A percentile compares a stretch with the other conserved stretches of the same genome.
phyloP scores from a whole-genome alignment of 1,140 invertebrate species.

The Stegodyphus mimosarum region DNA sequence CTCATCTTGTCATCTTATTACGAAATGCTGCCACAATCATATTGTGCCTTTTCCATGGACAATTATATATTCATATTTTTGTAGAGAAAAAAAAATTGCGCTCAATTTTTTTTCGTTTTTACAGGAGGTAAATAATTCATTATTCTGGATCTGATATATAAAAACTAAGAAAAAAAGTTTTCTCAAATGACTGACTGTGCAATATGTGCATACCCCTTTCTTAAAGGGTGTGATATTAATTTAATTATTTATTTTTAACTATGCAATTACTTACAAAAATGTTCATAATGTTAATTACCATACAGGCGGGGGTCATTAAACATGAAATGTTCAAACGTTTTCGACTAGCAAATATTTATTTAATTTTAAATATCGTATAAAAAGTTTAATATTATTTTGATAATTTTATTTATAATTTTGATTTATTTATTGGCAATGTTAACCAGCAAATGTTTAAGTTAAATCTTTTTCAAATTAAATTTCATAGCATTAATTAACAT shows the following conservation, averaged over 20 bases:
- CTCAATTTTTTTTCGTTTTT: constrained; percentile 32
- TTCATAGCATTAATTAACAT: not conserved
- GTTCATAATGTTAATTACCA: not conserved
- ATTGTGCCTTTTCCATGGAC: constrained; percentile 33
- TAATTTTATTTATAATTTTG: too few species aligned
- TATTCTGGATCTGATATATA: not conserved
- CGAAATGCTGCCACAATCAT: constrained; percentile 44
- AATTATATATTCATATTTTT: constrained; percentile 7
- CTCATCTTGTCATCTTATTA: constrained; percentile 13
- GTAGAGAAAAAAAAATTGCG: constrained; percentile 5
- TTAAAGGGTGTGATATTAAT: constrained; percentile 46
- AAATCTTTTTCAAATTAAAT: not conserved
- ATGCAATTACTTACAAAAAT: not conserved
- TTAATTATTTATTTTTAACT: constrained; percentile 8
- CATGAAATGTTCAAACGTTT: not conserved
- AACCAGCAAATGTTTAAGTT: not conserved
- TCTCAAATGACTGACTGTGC: not conserved
- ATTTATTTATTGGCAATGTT: not conserved
- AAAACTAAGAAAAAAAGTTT: not conserved
- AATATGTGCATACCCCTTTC: constrained; percentile 16
- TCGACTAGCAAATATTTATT: not conserved
- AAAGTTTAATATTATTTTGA: not conserved
- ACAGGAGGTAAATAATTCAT: constrained; percentile 25
- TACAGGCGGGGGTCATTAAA: not conserved
- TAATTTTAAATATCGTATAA: not conserved